These are phyloP conservation scores for Polydrusus cervinus DNA, from an alignment of 2,888 invertebrate genomes.

Conservation along the genomic window DNA sequence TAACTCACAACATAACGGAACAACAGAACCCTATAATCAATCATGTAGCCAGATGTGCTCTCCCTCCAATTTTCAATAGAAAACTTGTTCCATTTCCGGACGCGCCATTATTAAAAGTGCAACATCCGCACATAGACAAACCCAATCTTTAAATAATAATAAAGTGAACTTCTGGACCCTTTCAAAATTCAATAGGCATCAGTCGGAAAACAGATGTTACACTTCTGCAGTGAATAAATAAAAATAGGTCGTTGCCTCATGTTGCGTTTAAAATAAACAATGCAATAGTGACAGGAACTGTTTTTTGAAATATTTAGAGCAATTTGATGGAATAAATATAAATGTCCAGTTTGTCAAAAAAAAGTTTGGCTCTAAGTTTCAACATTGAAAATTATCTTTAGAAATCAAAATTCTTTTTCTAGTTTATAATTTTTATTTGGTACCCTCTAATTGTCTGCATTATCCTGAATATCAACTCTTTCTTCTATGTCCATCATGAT, in stretches of 20 bases:
- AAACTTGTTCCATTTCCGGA: constrained; percentile 28
- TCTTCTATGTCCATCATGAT: no score
- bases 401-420: no score
- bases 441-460: no score
- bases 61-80: constrained; percentile 10
- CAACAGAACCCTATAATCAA: neutral
- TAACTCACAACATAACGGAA: constrained; percentile 6
- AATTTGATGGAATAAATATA: neutral
- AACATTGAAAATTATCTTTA: no score
- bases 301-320: no score
- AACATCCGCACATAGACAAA: constrained; percentile 19
- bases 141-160: constrained; percentile 19
- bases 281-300: neutral
- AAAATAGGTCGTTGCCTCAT: constrained; percentile 24
- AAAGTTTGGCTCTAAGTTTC: no score
- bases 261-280: constrained; percentile 6
- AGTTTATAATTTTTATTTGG: no score
- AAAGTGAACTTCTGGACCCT: constrained; percentile 27
- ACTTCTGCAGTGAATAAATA: constrained; percentile 13
- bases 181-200: constrained; percentile 21
- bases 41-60: constrained; percentile 18
- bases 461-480: no score
- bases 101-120: constrained; percentile 15
- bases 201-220: constrained; percentile 14
- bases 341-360: no score